Percentiles rank a stretch among this genome's conserved stretches.
phyloP scores from a whole-genome alignment of 2,888 invertebrate species.

The Prosapia bicincta region DNA sequence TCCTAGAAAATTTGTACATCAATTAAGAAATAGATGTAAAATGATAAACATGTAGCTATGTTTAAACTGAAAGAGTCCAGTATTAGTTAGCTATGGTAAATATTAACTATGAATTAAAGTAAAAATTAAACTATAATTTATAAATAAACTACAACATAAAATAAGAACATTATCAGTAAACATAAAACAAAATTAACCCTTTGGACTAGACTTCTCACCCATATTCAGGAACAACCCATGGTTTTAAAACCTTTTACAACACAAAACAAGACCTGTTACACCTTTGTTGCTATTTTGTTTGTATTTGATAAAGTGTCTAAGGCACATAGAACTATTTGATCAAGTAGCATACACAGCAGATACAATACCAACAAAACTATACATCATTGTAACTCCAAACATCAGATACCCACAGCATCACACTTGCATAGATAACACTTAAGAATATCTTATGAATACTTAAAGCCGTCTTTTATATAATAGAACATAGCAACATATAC shows the following conservation, averaged over 20 bases:
- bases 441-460: constrained; percentile 2
- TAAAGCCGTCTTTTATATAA: constrained; percentile 2
- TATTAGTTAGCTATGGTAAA: too few species aligned
- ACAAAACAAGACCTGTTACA: background rate
- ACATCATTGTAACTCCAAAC: background rate
- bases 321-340: background rate
- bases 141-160: too few species aligned
- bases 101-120: too few species aligned
- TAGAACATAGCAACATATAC: constrained; percentile 2
- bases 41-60: too few species aligned
- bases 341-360: background rate
- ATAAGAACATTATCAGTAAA: too few species aligned
- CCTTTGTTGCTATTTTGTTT: background rate
- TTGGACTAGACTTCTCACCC: too few species aligned
- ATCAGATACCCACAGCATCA: background rate
- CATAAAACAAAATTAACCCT: too few species aligned
- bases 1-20: too few species aligned
- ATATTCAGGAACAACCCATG: too few species aligned
- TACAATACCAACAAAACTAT: background rate
- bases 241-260: background rate
- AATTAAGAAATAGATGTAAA: too few species aligned
- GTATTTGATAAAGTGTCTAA: constrained; percentile 2
- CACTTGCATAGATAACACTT: background rate
- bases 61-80: too few species aligned
- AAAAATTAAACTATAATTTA: too few species aligned